Percentiles rank a stretch among this genome's conserved stretches.
Evolutionary conservation across 92 coral and sea anemone genomes (phyloP).

Genomic region (Muricea muricata): DNA sequence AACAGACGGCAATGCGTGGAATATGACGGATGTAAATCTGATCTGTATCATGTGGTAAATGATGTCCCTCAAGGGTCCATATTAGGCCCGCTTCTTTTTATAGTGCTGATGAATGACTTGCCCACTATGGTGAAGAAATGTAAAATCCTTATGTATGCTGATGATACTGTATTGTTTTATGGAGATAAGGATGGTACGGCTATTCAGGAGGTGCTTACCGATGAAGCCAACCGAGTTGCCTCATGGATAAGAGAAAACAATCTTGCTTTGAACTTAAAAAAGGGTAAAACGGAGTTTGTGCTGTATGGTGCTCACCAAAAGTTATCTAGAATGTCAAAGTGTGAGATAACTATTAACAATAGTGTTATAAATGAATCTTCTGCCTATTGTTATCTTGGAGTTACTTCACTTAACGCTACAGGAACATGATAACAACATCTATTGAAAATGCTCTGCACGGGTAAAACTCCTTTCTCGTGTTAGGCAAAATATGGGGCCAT

Average conservation of each 20-base stretch:
- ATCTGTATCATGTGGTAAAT: background rate
- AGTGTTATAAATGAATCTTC: background rate
- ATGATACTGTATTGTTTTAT: no score
- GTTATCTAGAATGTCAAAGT: background rate
- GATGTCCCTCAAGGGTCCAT: constrained; percentile 9
- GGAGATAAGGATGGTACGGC: constrained; percentile 5
- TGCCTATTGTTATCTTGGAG: background rate
- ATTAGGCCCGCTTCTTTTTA: constrained; percentile 8
- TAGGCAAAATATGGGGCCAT: background rate
- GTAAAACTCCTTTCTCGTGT: no score
- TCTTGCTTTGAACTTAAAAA: background rate
- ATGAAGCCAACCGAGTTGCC: no score
- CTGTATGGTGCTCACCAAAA: background rate
- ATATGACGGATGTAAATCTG: background rate
- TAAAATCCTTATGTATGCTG: background rate
- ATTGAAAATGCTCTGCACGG: no score
- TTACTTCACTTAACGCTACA: background rate
- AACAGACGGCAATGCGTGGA: constrained; percentile 3
- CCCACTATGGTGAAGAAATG: background rate
- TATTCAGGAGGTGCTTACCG: background rate
- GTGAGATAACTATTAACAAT: background rate
- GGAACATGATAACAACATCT: background rate
- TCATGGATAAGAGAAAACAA: background rate
- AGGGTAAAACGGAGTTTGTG: background rate
- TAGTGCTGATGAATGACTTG: constrained; percentile 3